Base-by-base conservation (phyloP, 2,797 vertebrate species). In the Myotis myotis region DNA sequence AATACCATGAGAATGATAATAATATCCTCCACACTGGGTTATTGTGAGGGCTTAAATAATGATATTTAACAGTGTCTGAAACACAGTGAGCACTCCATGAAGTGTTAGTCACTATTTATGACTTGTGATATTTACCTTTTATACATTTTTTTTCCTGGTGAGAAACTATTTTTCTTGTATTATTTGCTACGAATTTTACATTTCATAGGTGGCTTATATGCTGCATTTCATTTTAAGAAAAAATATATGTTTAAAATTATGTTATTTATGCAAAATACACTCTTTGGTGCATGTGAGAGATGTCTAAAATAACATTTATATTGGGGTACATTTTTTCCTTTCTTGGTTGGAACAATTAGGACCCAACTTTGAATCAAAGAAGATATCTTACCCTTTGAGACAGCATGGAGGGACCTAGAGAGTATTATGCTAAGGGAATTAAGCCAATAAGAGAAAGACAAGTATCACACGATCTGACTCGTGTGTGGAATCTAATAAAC, bases 141-240 rank as follows among this genome's bases (percentile, higher is more conserved):
- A 60, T 64, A 64, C 12, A 36, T n/a, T 16, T 64, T 64, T 83
- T 89, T 80, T 62, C 44, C 15, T 74, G 6, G 93, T 72, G 11
- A 53, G 5, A 44, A 20, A 83, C 8, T 86, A 9, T 74, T 89
- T 78, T 64, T 47, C 1, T 86, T 79, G 25, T 72, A 86, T 89
- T 95, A 84, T 87, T 87, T 93, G 22, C 53, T 88, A 0, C 62
- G 4, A 3, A 28, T 91, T 75, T 94, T 70, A 30, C 1, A 23
- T 70, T 78, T 76, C 25, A 74, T 86, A 38, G 44, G 55, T 83
- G 12, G 10, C 3, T 86, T 70, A 72, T 86, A 57, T 74, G 28
- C 22, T 82, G 12, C 33, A 55, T 89, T 93, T 87, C 71, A 44
- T 60, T 93, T 81, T 81, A 90, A 76, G 82, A 70, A 57, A 93